Evolutionary conservation across 2,113 vertebrate genomes (phyloP).

Genomic region (Phalacrocorax brasilianus): DNA sequence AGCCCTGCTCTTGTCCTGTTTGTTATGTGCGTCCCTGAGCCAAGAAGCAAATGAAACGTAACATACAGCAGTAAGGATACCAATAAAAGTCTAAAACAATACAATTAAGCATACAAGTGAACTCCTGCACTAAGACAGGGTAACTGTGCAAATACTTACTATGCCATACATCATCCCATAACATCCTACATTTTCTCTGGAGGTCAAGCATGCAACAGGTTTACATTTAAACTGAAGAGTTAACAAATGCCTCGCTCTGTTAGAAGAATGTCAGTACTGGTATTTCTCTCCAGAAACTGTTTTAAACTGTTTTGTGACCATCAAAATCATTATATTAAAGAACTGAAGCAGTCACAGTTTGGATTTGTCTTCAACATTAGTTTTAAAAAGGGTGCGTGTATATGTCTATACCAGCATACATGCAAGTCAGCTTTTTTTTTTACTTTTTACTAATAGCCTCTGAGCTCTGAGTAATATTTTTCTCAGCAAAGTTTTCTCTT

Average conservation of each 20-base stretch:
- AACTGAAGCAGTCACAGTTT: not conserved
- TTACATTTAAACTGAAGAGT: not conserved
- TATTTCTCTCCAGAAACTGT: not conserved
- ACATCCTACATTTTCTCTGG: not conserved
- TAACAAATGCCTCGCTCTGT: not conserved
- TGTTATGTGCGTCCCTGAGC: not conserved
- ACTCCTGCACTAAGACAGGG: not conserved
- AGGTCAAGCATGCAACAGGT: not conserved
- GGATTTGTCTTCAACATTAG: not conserved
- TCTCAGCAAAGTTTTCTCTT: not conserved
- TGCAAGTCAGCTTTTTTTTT: not conserved
- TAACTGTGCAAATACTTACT: not conserved
- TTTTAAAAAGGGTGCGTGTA: not conserved
- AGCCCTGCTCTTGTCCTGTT: not conserved
- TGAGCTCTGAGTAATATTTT: not conserved
- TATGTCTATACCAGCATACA: not conserved
- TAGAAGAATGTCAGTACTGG: not conserved
- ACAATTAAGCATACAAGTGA: not conserved
- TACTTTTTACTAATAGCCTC: not conserved
- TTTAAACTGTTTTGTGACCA: not conserved
- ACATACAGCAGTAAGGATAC: accelerated
- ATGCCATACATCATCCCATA: not conserved
- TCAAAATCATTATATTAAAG: not conserved
- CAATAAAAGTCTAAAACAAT: accelerated
- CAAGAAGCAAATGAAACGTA: not conserved